Conservation (phyloP, 2,797 vertebrate species). For the Bovichtus variegatus region DNA sequence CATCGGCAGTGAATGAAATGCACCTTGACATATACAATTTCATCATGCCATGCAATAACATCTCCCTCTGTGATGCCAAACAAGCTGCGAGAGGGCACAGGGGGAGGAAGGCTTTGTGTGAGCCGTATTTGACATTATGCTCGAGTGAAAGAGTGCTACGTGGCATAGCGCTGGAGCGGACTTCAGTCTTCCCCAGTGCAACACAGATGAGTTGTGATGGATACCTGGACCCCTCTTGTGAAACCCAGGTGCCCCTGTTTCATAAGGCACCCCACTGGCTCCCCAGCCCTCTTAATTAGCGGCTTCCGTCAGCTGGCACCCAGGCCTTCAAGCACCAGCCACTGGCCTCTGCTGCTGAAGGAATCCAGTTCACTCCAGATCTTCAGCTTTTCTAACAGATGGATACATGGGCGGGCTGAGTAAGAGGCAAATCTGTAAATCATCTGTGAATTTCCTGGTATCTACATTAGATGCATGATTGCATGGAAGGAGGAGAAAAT, state of each 20-base stretch:
- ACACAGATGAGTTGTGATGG: constrained; percentile 72
- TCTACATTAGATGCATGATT: constrained; percentile 38
- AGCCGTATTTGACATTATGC: constrained; percentile 48
- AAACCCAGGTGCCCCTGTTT: constrained; percentile 83
- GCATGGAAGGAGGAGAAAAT: constrained; percentile 35
- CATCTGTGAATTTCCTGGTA: constrained; percentile 40
- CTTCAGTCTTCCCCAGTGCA: constrained; percentile 41
- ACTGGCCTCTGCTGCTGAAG: constrained; percentile 55
- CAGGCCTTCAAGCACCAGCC: constrained; percentile 69
- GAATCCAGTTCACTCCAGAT: constrained; percentile 62
- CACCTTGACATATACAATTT: constrained; percentile 65
- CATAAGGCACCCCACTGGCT: constrained; percentile 74
- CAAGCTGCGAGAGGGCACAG: constrained; percentile 42
- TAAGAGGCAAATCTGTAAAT: constrained; percentile 49
- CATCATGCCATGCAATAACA: constrained; percentile 69
- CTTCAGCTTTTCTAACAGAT: constrained; percentile 56
- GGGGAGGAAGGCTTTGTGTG: constrained; percentile 22
- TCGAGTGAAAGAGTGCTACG: constrained; percentile 49
- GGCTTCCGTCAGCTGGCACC: constrained; percentile 78
- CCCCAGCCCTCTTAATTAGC: constrained; percentile 81
- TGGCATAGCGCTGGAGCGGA: constrained; percentile 36
- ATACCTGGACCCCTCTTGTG: constrained; percentile 72
- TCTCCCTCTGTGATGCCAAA: constrained; percentile 64
- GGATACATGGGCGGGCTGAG: constrained; percentile 37
- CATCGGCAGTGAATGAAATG: constrained; percentile 61